Conservation (phyloP, 2,888 invertebrate species). For the Ischnus inquisitorius region DNA sequence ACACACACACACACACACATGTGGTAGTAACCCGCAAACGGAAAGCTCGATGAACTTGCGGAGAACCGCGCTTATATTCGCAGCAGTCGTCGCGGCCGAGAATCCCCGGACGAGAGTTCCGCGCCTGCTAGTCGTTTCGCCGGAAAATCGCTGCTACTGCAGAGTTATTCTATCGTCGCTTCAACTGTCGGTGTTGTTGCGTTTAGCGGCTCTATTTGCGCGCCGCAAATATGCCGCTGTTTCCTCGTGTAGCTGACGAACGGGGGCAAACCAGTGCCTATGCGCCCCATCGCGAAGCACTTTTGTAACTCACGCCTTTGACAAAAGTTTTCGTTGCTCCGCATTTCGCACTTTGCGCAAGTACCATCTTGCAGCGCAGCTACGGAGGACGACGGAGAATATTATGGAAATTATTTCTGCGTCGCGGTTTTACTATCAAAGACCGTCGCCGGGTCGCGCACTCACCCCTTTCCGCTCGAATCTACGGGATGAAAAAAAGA, state of each 20-base stretch:
- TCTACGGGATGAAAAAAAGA: neutral
- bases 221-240: conserved; percentile 48
- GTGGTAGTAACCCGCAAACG: conserved; percentile 58
- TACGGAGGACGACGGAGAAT: neutral
- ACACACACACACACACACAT: conserved; percentile 8
- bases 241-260: conserved; percentile 36
- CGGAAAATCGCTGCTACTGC: conserved; percentile 58
- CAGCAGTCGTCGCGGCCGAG: conserved; percentile 27
- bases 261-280: neutral
- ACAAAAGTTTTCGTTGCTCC: neutral
- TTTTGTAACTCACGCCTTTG: neutral
- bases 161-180: conserved; percentile 37
- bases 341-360: neutral
- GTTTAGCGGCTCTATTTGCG: conserved; percentile 62
- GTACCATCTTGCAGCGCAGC: neutral
- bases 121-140: conserved; percentile 62
- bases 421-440: conserved; percentile 33
- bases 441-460: neutral
- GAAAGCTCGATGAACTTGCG: conserved; percentile 68
- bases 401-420: conserved; percentile 39
- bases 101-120: conserved; percentile 37
- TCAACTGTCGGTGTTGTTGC: conserved; percentile 47
- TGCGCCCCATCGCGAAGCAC: neutral
- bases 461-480: neutral
- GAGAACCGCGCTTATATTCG: conserved; percentile 59